Conservation (phyloP, 2,113 vertebrate genomes). For the Saguinus imperator region DNA sequence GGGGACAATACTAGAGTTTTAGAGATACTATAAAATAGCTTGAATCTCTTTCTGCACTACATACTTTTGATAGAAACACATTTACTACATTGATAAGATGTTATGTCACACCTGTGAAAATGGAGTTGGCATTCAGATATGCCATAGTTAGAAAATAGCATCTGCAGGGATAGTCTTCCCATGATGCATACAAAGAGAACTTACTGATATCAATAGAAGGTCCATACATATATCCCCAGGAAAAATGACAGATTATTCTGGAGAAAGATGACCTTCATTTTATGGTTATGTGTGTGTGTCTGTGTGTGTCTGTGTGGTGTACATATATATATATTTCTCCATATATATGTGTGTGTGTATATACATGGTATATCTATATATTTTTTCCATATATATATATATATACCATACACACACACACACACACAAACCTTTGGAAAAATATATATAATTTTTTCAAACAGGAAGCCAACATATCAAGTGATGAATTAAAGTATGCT, state of each 20-base stretch:
- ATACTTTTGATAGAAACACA: conserved; percentile 71
- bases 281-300: not conserved
- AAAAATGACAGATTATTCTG: conserved; percentile 45
- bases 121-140: conserved; percentile 69
- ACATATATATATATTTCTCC: not conserved
- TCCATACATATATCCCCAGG: not conserved
- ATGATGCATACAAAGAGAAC: conserved; percentile 56
- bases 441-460: conserved; percentile 59
- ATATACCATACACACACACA: not conserved
- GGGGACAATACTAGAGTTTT: conserved; percentile 77
- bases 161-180: conserved; percentile 54
- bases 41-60: conserved; percentile 67
- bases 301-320: too few relatives aligned
- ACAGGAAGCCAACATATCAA: conserved; percentile 72
- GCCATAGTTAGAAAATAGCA: conserved; percentile 28
- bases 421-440: not conserved
- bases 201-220: conserved; percentile 15
- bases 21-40: conserved; percentile 71
- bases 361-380: not conserved
- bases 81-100: conserved; percentile 53
- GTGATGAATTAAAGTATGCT: conserved; percentile 72
- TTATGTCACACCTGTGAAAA: conserved; percentile 63
- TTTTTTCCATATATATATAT: not conserved
- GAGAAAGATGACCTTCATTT: conserved; percentile 71
- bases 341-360: too few relatives aligned